These are phyloP conservation scores for Euzetes globulus DNA, from an alignment of 2,888 invertebrate species.

Conservation along the genomic window DNA sequence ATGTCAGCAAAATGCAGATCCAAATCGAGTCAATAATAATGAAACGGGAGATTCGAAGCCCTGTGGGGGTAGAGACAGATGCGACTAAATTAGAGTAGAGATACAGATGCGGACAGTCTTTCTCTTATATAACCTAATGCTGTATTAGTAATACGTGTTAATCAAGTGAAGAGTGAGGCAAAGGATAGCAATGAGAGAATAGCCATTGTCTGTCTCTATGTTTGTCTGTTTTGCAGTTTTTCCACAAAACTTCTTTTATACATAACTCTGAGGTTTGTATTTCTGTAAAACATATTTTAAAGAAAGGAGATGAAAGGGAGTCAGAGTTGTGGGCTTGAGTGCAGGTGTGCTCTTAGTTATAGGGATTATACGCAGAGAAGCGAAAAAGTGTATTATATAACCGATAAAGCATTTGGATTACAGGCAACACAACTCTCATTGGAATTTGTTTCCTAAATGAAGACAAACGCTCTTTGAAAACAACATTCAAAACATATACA, in stretches of 20 bases:
- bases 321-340: background rate
- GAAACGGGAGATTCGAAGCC: background rate
- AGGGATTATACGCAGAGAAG: background rate
- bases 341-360: slow-evolving; percentile 13
- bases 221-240: background rate
- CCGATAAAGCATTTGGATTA: slow-evolving; percentile 19
- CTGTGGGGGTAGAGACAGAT: slow-evolving; percentile 10
- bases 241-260: background rate
- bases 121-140: too few species aligned
- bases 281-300: slow-evolving; percentile 3
- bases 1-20: too few species aligned
- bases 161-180: slow-evolving; percentile 1
- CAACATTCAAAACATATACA: slow-evolving; percentile 8
- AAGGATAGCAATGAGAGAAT: too few species aligned
- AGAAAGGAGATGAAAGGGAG: background rate
- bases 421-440: background rate
- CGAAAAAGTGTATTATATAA: slow-evolving; percentile 17
- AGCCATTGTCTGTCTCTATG: background rate
- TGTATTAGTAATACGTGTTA: background rate
- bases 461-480: slow-evolving; percentile 4
- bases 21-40: background rate
- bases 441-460: slow-evolving; percentile 3
- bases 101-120: slow-evolving; percentile 1
- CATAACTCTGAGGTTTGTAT: slow-evolving; percentile 15
- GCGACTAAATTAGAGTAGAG: slow-evolving; percentile 13